A percentile compares a stretch with the other conserved stretches of the same genome.
phyloP scores from a whole-genome alignment of 2,888 invertebrate species.

The Eupsilia transversa region DNA sequence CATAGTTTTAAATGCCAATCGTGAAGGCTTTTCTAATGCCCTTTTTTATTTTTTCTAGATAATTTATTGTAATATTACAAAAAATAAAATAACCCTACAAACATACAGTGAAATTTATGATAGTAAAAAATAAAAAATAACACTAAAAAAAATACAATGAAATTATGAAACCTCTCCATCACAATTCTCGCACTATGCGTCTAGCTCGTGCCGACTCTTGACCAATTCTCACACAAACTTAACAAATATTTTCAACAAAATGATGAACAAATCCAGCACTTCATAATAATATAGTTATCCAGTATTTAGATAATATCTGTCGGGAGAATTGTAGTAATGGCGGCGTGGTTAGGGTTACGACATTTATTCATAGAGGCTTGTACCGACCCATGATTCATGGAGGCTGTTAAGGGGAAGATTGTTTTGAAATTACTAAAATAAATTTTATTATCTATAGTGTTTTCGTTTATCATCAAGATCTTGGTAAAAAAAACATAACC shows the following conservation, averaged over 20 bases:
- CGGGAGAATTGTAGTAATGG: slow-evolving; percentile 65
- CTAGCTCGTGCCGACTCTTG: not conserved
- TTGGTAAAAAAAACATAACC: not conserved
- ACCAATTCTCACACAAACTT: not conserved
- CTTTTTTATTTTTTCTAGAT: too few species aligned
- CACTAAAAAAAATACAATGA: too few species aligned
- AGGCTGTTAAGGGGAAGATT: slow-evolving; percentile 64
- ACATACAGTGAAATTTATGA: too few species aligned
- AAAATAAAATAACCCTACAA: too few species aligned
- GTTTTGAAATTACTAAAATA: not conserved
- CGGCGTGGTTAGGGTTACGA: slow-evolving; percentile 69
- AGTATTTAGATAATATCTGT: slow-evolving; percentile 65
- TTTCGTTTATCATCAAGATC: too few species aligned
- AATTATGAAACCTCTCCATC: too few species aligned
- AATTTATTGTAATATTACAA: too few species aligned
- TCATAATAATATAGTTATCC: slow-evolving; percentile 63
- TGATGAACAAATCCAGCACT: slow-evolving; percentile 21
- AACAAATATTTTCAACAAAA: slow-evolving; percentile 43
- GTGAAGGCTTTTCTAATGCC: too few species aligned
- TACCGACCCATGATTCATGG: slow-evolving; percentile 70
- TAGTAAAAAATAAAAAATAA: too few species aligned
- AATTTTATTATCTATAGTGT: not conserved
- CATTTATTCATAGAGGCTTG: slow-evolving; percentile 69
- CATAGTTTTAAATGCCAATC: too few species aligned
- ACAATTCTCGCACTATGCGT: too few species aligned